Base-by-base conservation (phyloP, 2,113 vertebrate genomes). In the Connochaetes taurinus region DNA sequence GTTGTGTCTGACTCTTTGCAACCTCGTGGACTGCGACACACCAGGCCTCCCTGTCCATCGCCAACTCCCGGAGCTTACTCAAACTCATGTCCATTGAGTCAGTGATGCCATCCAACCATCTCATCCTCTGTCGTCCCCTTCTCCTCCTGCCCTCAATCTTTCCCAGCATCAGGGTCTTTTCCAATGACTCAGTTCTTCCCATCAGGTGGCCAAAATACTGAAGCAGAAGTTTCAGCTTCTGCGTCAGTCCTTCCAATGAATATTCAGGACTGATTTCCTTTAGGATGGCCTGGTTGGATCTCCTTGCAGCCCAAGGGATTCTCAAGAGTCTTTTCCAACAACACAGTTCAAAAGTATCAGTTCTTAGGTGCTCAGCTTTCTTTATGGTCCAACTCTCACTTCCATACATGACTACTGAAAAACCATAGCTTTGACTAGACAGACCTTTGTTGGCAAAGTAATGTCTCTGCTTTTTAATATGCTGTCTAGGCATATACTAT, bases 11-110 rank as follows among this genome's bases (percentile, higher is more conserved):
- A 74, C 21, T 74, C 67, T 74, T 40, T 74, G 67, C 67, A 74
- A 13, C 2, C 67, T 36, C 10, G 0, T 40, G 36, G n/a, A 74
- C 36, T 74, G 67, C 0, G 5, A 36, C 36, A 74, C 19, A 74
- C 67, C 67, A 74, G 67, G 19, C 36, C 36, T 74, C 67, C 21
- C n/a, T 71, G 3, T 71, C 67, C 10, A 71, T 71, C 67, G 23
- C 67, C 67, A 6, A 36, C 67, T 40, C 10, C 67, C 0, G 0
- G 67, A 40, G n/a, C 19, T 40, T 23, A 40, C 67, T 40, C 67
- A 71, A 40, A 71, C n/a, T 13, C 67, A 40, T 71, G n/a, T 71
- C n/a, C 67, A 71, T 71, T 40, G n/a, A 71, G n/a, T 71, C 4
- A 21, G n/a, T 40, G n/a, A 71, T 23, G 5, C n/a, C 67, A 40